Conservation (phyloP, 2,888 invertebrate species). For the Anagyrus pseudococci region DNA sequence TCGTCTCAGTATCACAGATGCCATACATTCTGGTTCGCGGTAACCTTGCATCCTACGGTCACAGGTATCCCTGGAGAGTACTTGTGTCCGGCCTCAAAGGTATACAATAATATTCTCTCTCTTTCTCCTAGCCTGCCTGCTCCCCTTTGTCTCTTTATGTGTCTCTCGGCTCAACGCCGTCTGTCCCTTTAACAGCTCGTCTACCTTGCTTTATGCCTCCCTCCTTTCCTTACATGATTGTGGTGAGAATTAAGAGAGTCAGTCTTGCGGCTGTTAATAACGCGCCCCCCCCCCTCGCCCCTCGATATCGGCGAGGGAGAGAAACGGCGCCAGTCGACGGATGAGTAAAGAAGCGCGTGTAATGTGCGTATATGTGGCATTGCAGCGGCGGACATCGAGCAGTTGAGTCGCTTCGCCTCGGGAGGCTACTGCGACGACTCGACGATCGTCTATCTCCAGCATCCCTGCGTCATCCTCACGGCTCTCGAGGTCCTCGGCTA, state of each 20-base stretch:
- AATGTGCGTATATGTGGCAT: too few species aligned
- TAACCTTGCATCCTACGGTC: slow-evolving; percentile 85
- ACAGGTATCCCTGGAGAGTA: slow-evolving; percentile 87
- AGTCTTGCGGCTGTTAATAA: too few species aligned
- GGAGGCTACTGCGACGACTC: slow-evolving; percentile 86
- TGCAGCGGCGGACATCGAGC: slow-evolving; percentile 80
- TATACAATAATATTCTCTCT: slow-evolving; percentile 59
- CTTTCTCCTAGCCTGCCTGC: not conserved
- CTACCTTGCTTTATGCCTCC: too few species aligned
- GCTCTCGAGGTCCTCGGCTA: slow-evolving; percentile 88
- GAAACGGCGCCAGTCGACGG: too few species aligned
- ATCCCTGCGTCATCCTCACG: slow-evolving; percentile 86
- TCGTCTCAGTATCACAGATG: slow-evolving; percentile 65
- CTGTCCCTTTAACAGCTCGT: too few species aligned
- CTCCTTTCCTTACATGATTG: too few species aligned
- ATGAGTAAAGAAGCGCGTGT: too few species aligned
- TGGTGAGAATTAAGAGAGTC: too few species aligned
- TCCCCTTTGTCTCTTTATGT: not conserved
- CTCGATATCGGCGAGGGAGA: too few species aligned
- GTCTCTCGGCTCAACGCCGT: too few species aligned
- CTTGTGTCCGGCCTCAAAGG: slow-evolving; percentile 87
- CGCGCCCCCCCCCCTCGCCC: too few species aligned
- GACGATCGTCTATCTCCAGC: slow-evolving; percentile 85
- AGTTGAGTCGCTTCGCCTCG: slow-evolving; percentile 81
- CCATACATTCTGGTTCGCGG: slow-evolving; percentile 91